Conservation (phyloP, 2,797 vertebrate genomes). For the Hapalemur alaotrensis region DNA sequence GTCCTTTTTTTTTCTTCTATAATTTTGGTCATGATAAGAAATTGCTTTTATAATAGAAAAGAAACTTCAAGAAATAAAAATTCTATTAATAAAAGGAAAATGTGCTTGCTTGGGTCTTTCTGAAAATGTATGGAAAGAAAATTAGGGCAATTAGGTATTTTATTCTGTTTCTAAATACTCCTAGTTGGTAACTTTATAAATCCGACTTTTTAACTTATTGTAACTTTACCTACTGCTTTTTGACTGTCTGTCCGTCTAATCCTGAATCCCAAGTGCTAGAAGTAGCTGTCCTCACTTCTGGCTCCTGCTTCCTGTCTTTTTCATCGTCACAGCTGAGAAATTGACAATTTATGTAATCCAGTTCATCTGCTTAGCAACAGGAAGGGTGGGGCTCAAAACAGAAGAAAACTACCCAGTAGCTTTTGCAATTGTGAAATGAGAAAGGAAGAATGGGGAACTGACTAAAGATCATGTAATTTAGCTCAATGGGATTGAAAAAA, state of each 20-base stretch:
- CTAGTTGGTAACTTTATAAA: neutral
- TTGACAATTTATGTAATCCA: constrained; percentile 74
- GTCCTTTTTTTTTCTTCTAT: neutral
- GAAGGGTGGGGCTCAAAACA: constrained; percentile 77
- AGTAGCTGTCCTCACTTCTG: constrained; percentile 58
- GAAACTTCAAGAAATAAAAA: constrained; percentile 12
- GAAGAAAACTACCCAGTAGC: constrained; percentile 52
- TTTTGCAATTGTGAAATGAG: constrained; percentile 35
- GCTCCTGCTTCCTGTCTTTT: constrained; percentile 48
- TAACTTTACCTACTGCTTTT: neutral
- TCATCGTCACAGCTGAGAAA: constrained; percentile 52
- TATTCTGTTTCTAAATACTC: constrained; percentile 13
- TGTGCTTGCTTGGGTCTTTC: constrained; percentile 3
- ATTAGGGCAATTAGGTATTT: neutral
- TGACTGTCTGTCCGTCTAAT: constrained; percentile 8
- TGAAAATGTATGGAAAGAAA: constrained; percentile 36
- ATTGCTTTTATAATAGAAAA: neutral
- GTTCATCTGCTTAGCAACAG: constrained; percentile 77
- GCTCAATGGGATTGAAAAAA: neutral
- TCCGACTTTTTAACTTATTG: neutral
- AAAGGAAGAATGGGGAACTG: constrained; percentile 7
- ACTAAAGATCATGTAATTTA: neutral
- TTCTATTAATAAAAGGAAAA: neutral
- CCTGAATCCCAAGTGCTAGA: constrained; percentile 45
- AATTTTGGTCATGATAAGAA: neutral